These are phyloP conservation scores for Suncus etruscus DNA, from an alignment of 2,113 vertebrate genomes.

Conservation along the genomic window DNA sequence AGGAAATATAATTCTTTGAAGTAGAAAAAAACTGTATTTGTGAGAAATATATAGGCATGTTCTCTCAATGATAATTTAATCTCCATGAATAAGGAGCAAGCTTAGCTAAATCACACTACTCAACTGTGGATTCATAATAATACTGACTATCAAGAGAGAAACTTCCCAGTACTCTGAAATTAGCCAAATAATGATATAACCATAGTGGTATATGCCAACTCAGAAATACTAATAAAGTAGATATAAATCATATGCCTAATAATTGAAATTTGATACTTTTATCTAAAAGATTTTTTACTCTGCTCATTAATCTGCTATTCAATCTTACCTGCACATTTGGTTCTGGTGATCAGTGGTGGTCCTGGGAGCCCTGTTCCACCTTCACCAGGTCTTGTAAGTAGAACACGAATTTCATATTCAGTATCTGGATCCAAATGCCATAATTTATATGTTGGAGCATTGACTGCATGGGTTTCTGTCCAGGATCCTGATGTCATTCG, in stretches of 20 bases:
- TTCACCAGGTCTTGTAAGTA: conserved; percentile 96
- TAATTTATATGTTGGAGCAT: conserved; percentile 96
- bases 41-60: background rate
- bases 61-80: background rate
- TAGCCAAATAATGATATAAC: background rate
- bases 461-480: conserved; percentile 98
- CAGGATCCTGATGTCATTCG: conserved; percentile 97
- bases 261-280: no score
- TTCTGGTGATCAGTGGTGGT: conserved; percentile 96
- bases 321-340: conserved; percentile 96
- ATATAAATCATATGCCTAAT: background rate
- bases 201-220: background rate
- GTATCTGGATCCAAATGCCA: conserved; percentile 99
- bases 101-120: background rate
- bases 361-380: conserved; percentile 96
- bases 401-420: conserved; percentile 96
- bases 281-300: no score
- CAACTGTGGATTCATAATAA: background rate
- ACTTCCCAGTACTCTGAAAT: background rate
- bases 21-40: background rate
- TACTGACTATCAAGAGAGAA: background rate
- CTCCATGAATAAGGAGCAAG: background rate
- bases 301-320: background rate
- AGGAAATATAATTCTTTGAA: background rate
- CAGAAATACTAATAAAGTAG: background rate